Evolutionary conservation across 2,888 invertebrate species (phyloP).

Genomic region (Harmothoe impar): DNA sequence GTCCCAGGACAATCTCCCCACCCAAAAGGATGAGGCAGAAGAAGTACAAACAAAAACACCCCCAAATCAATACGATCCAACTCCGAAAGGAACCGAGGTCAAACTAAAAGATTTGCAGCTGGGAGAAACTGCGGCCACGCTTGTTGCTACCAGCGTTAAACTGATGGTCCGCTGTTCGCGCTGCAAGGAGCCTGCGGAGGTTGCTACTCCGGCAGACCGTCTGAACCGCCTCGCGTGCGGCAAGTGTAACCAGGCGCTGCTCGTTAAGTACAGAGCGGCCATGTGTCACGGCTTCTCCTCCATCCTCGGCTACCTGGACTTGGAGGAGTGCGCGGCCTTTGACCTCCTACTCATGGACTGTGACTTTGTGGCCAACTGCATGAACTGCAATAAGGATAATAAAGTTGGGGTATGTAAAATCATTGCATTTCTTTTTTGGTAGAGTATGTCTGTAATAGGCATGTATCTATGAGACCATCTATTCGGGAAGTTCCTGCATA

Average conservation of each 20-base stretch:
- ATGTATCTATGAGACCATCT: no score
- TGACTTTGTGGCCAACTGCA: conserved; percentile 79
- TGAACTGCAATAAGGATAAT: conserved; percentile 81
- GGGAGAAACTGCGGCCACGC: conserved; percentile 87
- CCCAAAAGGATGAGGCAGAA: conserved; percentile 63
- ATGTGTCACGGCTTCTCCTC: conserved; percentile 81
- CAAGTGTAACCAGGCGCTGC: conserved; percentile 78
- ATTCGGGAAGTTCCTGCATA: no score
- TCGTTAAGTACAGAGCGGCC: conserved; percentile 78
- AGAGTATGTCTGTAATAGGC: no score
- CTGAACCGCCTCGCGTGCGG: conserved; percentile 76
- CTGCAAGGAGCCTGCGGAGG: conserved; percentile 78
- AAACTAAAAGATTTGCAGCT: conserved; percentile 87
- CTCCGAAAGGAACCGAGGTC: conserved; percentile 80
- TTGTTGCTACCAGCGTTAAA: conserved; percentile 77
- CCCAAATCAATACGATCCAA: conserved; percentile 45
- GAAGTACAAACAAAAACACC: conserved; percentile 63
- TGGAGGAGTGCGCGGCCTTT: conserved; percentile 80
- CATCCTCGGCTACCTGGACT: conserved; percentile 82
- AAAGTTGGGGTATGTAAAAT: conserved; percentile 76
- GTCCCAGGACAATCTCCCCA: not conserved
- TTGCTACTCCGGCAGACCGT: conserved; percentile 75
- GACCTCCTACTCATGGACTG: conserved; percentile 82
- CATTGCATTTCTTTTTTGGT: no score
- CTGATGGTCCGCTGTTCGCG: conserved; percentile 78